Percentiles rank a stretch among this genome's conserved stretches.
Evolutionary conservation across 2,888 invertebrate species (phyloP).

Genomic region (Smittia sp.): DNA sequence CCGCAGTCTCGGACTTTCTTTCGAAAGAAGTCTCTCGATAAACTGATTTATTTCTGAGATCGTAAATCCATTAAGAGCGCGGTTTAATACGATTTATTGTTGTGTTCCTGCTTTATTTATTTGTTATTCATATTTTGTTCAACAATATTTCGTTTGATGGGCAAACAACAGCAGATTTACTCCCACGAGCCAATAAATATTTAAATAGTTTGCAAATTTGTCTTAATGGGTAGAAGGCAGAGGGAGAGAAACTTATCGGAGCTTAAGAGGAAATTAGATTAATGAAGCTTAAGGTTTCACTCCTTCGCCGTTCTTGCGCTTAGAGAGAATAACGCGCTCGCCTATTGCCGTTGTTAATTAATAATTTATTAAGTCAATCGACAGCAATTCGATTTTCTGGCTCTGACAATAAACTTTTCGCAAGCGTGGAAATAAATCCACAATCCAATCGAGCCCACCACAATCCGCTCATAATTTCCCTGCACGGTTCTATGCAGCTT

Average conservation of each 20-base stretch:
- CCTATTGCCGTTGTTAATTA: no score
- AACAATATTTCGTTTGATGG: conserved; percentile 9
- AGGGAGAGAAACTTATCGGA: background rate
- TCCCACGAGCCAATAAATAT: background rate
- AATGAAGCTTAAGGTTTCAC: no score
- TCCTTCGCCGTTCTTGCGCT: no score
- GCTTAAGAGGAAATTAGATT: background rate
- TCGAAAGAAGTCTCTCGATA: background rate
- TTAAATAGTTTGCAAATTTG: conserved; percentile 3
- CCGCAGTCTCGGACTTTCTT: background rate
- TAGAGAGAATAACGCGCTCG: no score
- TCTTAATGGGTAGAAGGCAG: background rate
- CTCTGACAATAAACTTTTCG: no score
- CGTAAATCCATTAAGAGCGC: conserved; percentile 5
- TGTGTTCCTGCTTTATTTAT: background rate
- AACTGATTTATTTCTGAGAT: conserved; percentile 15
- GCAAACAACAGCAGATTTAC: conserved; percentile 4
- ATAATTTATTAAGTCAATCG: no score
- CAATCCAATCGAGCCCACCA: no score
- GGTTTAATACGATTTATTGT: background rate
- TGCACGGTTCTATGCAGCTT: background rate
- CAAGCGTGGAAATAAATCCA: no score
- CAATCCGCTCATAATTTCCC: background rate
- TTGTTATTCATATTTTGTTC: conserved; percentile 10
- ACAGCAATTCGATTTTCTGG: no score